Evolutionary conservation across 2,888 invertebrate species (phyloP).

Genomic region (Notodonta dromedarius): DNA sequence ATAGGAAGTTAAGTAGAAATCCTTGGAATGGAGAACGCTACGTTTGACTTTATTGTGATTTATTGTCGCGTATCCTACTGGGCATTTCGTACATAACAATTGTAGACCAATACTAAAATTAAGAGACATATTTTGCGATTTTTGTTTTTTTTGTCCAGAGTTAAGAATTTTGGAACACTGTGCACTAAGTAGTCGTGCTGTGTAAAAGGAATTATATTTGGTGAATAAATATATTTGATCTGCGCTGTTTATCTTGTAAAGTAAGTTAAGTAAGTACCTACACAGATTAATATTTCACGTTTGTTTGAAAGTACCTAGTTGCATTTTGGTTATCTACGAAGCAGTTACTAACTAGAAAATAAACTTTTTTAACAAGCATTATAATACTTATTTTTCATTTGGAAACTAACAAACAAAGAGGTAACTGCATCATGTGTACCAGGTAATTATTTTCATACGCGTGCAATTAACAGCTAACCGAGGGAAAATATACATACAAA

Average conservation of each 20-base stretch:
- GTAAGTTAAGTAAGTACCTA: too few relatives aligned
- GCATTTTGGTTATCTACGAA: too few relatives aligned
- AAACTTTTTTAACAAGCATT: too few relatives aligned
- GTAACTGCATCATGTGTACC: background rate
- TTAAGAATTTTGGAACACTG: constrained; percentile 8
- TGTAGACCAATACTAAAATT: constrained; percentile 6
- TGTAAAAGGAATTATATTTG: too few relatives aligned
- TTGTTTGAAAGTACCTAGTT: too few relatives aligned
- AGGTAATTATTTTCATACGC: constrained; percentile 19
- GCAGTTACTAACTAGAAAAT: too few relatives aligned
- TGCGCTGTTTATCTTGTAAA: too few relatives aligned
- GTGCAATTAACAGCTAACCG: constrained; percentile 23
- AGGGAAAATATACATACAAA: constrained; percentile 22
- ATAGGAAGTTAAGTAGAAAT: constrained; percentile 62
- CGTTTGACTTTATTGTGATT: constrained; percentile 61
- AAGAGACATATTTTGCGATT: background rate
- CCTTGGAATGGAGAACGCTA: constrained; percentile 58
- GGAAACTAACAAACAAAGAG: background rate
- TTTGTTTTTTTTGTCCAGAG: background rate
- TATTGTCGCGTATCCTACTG: constrained; percentile 46
- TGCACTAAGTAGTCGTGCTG: constrained; percentile 3
- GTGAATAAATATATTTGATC: too few relatives aligned
- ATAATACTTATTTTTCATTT: background rate
- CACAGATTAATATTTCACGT: too few relatives aligned
- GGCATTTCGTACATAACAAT: constrained; percentile 49